phyloP scores from a whole-genome alignment of 2,888 invertebrate species.

The Plutella xylostella region DNA sequence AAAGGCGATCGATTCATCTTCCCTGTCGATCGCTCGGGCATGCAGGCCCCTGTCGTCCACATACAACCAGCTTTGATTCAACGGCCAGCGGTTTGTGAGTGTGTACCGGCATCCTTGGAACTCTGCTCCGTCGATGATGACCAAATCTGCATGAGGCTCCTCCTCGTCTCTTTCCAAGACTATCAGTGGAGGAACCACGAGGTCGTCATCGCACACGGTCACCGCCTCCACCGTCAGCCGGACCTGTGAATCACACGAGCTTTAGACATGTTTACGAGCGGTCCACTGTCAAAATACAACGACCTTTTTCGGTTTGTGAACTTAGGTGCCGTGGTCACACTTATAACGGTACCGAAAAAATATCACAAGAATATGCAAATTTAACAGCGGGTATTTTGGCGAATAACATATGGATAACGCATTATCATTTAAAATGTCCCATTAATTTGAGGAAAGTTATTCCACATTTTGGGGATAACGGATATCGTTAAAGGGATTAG shows the following conservation, averaged over 20 bases:
- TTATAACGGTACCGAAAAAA: neutral
- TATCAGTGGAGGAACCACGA: conserved; percentile 41
- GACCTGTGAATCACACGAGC: conserved; percentile 29
- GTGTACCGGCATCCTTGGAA: conserved; percentile 37
- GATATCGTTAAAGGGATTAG: no score
- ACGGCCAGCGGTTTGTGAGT: conserved; percentile 49
- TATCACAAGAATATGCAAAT: neutral
- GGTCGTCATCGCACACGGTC: conserved; percentile 28
- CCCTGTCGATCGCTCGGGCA: conserved; percentile 47
- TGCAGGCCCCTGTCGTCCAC: conserved; percentile 47
- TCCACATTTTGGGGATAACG: no score
- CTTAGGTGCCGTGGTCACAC: neutral
- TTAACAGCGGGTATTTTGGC: neutral
- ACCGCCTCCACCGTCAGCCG: conserved; percentile 35
- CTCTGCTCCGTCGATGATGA: conserved; percentile 28
- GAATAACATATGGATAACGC: no score
- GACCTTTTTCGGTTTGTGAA: no score
- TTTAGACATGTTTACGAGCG: neutral
- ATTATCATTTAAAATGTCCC: no score
- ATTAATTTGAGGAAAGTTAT: no score
- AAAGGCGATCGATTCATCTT: conserved; percentile 51
- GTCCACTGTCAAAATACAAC: neutral
- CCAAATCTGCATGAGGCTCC: conserved; percentile 36
- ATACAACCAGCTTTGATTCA: conserved; percentile 47
- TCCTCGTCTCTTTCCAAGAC: conserved; percentile 52